Conservation (phyloP, 2,113 vertebrate genomes). For the Engystomops pustulosus region DNA sequence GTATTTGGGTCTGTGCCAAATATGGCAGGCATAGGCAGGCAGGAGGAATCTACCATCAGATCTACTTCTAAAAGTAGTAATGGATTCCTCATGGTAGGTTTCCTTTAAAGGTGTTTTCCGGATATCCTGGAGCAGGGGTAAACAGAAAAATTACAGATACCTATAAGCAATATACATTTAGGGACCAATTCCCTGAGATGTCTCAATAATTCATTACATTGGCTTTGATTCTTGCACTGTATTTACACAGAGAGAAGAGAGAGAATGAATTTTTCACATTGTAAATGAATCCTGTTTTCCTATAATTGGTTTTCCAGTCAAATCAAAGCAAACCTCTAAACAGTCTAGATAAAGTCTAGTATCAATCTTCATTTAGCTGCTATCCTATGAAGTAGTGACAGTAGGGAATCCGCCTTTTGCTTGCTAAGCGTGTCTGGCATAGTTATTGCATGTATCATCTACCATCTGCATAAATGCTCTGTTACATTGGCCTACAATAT, state of each 20-base stretch:
- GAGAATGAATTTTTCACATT: background rate
- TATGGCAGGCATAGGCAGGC: too few relatives aligned
- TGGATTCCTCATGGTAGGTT: too few relatives aligned
- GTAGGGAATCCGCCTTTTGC: background rate
- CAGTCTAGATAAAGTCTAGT: background rate
- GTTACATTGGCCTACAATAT: background rate
- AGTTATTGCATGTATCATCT: slow-evolving; percentile 20
- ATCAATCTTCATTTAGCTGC: background rate
- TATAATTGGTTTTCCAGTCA: background rate
- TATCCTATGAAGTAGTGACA: background rate
- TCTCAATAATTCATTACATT: background rate
- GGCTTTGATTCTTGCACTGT: background rate
- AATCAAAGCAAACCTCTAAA: background rate
- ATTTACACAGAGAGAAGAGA: background rate
- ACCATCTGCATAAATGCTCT: background rate
- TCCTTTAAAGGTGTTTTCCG: too few relatives aligned
- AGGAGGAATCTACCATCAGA: too few relatives aligned
- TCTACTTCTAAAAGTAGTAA: too few relatives aligned
- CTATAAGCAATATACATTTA: too few relatives aligned
- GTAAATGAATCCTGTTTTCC: background rate
- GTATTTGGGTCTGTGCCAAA: too few relatives aligned
- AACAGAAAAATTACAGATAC: too few relatives aligned
- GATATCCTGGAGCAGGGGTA: too few relatives aligned
- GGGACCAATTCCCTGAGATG: background rate
- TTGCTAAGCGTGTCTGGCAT: background rate